These are phyloP conservation scores for Cryptocheilus praepositus DNA, from an alignment of 2,888 invertebrate genomes.

Conservation along the genomic window DNA sequence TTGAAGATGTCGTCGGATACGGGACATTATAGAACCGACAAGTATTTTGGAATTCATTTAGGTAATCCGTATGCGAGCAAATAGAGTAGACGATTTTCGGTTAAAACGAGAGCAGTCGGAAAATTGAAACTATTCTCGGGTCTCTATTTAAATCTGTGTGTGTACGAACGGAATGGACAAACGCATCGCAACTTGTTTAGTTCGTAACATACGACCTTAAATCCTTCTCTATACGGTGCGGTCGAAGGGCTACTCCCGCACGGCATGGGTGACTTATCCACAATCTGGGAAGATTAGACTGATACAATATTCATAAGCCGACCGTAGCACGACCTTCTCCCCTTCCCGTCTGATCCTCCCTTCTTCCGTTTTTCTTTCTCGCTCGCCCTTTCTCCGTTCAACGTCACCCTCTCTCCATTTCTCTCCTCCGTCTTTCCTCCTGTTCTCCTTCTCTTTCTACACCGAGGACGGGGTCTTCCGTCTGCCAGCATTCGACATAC, in stretches of 20 bases:
- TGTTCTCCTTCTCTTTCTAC: background rate
- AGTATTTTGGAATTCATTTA: too few species aligned
- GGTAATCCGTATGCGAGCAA: too few species aligned
- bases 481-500: background rate
- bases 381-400: constrained; percentile 8
- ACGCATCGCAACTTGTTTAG: background rate
- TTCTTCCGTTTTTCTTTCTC: constrained; percentile 9
- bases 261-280: constrained; percentile 66
- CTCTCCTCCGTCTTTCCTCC: too few species aligned
- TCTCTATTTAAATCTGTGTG: too few species aligned
- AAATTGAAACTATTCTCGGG: too few species aligned
- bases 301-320: constrained; percentile 72
- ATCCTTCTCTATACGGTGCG: constrained; percentile 22
- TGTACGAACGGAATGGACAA: background rate
- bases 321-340: constrained; percentile 43
- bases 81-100: too few species aligned
- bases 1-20: too few species aligned
- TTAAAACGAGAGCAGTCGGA: too few species aligned
- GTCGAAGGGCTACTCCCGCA: too few species aligned
- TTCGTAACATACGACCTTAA: background rate
- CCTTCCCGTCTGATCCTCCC: constrained; percentile 11
- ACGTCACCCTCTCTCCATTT: background rate
- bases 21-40: too few species aligned
- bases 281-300: constrained; percentile 70
- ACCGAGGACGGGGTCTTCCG: background rate